These are phyloP conservation scores for Riparia riparia DNA, from an alignment of 2,113 vertebrate genomes.

Conservation along the genomic window DNA sequence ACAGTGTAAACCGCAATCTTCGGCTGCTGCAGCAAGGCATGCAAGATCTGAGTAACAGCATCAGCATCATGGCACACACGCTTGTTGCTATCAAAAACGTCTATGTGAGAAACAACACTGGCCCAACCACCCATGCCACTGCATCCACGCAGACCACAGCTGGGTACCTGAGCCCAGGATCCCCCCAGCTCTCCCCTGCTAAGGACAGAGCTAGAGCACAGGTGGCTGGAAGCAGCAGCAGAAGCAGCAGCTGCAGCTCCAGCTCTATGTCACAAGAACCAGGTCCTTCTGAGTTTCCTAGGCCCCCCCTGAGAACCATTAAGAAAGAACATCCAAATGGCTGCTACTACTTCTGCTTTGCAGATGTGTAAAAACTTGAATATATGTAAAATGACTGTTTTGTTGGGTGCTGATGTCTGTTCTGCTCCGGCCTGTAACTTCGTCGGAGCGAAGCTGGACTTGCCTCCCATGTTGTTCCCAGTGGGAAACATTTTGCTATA, in stretches of 20 bases:
- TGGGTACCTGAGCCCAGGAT: conserved; percentile 68
- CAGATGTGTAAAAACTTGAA: conserved; percentile 69
- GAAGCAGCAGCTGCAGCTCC: conserved; percentile 75
- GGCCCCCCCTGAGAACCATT: conserved; percentile 62
- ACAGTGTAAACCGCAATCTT: conserved; percentile 71
- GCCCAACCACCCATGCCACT: conserved; percentile 4
- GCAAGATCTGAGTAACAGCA: conserved; percentile 72
- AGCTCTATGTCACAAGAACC: conserved; percentile 67
- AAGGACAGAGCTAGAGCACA: conserved; percentile 60
- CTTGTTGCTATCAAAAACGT: conserved; percentile 68
- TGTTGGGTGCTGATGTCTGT: conserved; percentile 28
- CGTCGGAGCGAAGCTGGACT: not conserved
- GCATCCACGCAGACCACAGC: conserved; percentile 65
- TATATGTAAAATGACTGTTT: conserved; percentile 17
- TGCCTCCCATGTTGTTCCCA: conserved; percentile 36
- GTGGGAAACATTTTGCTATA: conserved; percentile 51
- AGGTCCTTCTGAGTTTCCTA: conserved; percentile 66
- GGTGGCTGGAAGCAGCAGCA: conserved; percentile 67
- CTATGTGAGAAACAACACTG: conserved; percentile 68
- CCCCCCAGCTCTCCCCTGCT: conserved; percentile 46
- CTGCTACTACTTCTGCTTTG: conserved; percentile 77
- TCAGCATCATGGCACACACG: conserved; percentile 64
- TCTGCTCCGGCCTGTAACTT: not conserved
- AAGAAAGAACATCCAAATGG: conserved; percentile 75
- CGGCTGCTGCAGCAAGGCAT: conserved; percentile 72